Evolutionary conservation across 92 coral and sea anemone genomes (phyloP), one percentile per base, ranked within the genome.

Genomic region (Virgularia gustaviana): DNA sequence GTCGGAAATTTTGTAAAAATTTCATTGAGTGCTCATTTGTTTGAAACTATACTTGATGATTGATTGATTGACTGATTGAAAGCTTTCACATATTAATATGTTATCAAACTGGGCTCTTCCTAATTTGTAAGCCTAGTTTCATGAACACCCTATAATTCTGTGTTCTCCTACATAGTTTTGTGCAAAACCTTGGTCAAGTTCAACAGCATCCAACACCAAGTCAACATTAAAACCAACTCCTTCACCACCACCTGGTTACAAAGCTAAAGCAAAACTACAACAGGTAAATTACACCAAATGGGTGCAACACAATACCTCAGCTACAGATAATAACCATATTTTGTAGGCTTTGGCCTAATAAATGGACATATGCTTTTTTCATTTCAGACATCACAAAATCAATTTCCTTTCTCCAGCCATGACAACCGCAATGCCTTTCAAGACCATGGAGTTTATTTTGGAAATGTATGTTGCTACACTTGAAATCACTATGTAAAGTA

Each of bases 371-470:
- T 3, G 36, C 34, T 11, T 44, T 38, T 8, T 23, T 12, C 6
- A 42, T 63, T 54, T 35, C 78, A 91, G 97, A 73, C 77, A 2
- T 87, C 87, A 25, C 85, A 83, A 81, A 77, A 53, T 52, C 79
- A 77, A 22, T 91, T 91, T 73, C 63, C 79, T 35, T 91, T 91
- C 65, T 91, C 97, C 44, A 77, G 74, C 27, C 97, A 91, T 62
- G 97, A 91, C 78, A 89, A 91, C 80, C 81, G 97, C 57, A 85
- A 91, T 63, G 75, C 89, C 37, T 82, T 91, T 54, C 97, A 86
- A 57, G 87, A 83, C 53, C 83, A 86, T 36, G 97, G 97, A 36
- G 90, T 86, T 33, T 91, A 86, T 78, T 91, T 91, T 84, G 96
- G 88, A 58, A 85, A 91, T 79, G 97, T 91, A 78, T 82, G 97